Evolutionary conservation across 2,888 invertebrate genomes (phyloP).

Genomic region (Endotricha flammealis): DNA sequence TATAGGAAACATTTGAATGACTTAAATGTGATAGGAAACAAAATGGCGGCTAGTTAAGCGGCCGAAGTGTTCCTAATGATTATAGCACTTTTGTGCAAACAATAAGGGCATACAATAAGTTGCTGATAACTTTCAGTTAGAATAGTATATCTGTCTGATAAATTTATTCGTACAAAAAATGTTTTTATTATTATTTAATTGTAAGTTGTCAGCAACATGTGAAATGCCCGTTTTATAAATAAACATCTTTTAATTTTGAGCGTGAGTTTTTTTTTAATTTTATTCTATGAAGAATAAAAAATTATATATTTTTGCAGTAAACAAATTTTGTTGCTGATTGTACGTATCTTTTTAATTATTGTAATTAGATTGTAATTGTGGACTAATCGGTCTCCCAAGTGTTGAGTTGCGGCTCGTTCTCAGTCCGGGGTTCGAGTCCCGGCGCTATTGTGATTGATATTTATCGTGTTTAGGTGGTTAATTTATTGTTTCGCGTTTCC

Average conservation of each 20-base stretch:
- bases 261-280: too few relatives aligned
- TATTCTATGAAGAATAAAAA: too few relatives aligned
- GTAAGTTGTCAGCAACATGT: too few relatives aligned
- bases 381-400: slow-evolving; percentile 20
- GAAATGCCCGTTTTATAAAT: too few relatives aligned
- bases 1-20: slow-evolving; percentile 7
- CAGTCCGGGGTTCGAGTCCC: slow-evolving; percentile 16
- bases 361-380: not conserved
- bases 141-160: too few relatives aligned
- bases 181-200: too few relatives aligned
- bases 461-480: slow-evolving; percentile 55
- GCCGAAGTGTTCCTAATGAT: slow-evolving; percentile 3
- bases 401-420: too few relatives aligned
- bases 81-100: slow-evolving; percentile 5
- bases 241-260: too few relatives aligned
- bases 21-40: not conserved
- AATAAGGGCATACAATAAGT: too few relatives aligned
- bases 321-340: slow-evolving; percentile 8
- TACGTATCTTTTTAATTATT: not conserved
- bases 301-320: too few relatives aligned
- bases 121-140: too few relatives aligned
- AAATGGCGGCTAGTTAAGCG: slow-evolving; percentile 5
- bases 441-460: slow-evolving; percentile 44
- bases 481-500: slow-evolving; percentile 68
- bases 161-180: too few relatives aligned